These are phyloP conservation scores for Euplagia quadripunctaria DNA, from an alignment of 2,888 invertebrate species.

Conservation along the genomic window DNA sequence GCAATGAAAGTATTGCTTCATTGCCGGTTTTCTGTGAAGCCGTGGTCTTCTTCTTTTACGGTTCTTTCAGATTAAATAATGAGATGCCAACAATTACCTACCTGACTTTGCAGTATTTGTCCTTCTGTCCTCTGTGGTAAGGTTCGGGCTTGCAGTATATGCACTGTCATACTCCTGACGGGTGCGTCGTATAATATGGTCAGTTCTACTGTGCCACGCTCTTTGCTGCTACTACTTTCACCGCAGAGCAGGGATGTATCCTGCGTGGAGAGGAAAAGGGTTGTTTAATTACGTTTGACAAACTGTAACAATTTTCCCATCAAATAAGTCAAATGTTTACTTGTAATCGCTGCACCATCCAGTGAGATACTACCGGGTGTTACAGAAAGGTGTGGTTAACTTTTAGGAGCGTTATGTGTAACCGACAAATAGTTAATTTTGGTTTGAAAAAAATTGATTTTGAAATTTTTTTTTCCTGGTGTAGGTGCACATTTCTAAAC, in stretches of 20 bases:
- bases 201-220: constrained; percentile 94
- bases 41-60: too few relatives aligned
- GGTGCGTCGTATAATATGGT: constrained; percentile 96
- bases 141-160: constrained; percentile 95
- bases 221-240: constrained; percentile 82
- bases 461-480: too few relatives aligned
- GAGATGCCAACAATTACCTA: constrained; percentile 55
- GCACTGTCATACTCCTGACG: constrained; percentile 96
- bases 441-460: too few relatives aligned
- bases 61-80: not conserved
- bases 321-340: not conserved
- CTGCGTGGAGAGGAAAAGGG: constrained; percentile 46
- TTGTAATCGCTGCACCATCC: too few relatives aligned
- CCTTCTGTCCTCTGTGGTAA: constrained; percentile 88
- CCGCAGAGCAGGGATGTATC: constrained; percentile 83
- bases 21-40: too few relatives aligned
- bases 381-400: too few relatives aligned
- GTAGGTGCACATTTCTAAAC: too few relatives aligned
- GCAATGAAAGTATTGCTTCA: too few relatives aligned
- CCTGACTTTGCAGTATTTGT: constrained; percentile 80
- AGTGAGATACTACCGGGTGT: too few relatives aligned
- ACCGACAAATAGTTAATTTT: too few relatives aligned
- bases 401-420: too few relatives aligned
- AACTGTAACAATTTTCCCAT: not conserved
- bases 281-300: not conserved